Base-by-base conservation (phyloP, 2,888 invertebrate genomes). In the Trachelus stipa region DNA sequence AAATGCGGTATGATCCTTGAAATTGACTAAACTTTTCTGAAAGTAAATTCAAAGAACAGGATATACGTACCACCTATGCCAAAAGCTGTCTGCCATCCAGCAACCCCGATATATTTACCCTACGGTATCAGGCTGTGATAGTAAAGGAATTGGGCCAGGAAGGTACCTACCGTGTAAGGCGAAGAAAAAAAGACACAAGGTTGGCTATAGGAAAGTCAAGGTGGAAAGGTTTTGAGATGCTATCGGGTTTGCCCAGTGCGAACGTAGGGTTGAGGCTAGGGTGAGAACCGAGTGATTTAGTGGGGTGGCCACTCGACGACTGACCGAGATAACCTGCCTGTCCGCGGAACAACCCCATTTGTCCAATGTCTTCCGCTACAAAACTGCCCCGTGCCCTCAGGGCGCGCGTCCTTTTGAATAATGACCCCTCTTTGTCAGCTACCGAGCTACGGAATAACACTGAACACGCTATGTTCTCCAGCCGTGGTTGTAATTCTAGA, bases 341-440 rank as follows among this genome's bases (percentile, higher is more conserved):
- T 90, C 89, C 87, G 85, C 89, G 89, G 88, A 90, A 90, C 90
- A 90, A 89, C 88, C 90, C 90, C 89, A 90, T 90, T 90, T 90
- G 89, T 90, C 90, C 86, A 84, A 86, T 87, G 90, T 90, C 90
- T 90, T 90, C 90, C 89, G 90, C 87, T 90, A 89, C 90, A 89
- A 89, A 90, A 90, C 90, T 89, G 86, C 87, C 83, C 82, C 75
- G 76, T 82, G 81, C 83, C 80, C 83, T 81, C 81, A 79, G 81
- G 69, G 79, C 76, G 79, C 81, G 83, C 83, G 85, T 86, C 85
- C 86, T 85, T 86, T 86, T 90, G 89, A 89, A 87, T 89, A 89
- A 88, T 88, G 87, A 85, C 81, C 81, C 79, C 83, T 83, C 87
- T 88, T 88, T 85, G 86, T 86, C 85, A 86, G 84, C 85, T 73